phyloP scores from a whole-genome alignment of 2,113 vertebrate genomes.

The Sceloporus undulatus region DNA sequence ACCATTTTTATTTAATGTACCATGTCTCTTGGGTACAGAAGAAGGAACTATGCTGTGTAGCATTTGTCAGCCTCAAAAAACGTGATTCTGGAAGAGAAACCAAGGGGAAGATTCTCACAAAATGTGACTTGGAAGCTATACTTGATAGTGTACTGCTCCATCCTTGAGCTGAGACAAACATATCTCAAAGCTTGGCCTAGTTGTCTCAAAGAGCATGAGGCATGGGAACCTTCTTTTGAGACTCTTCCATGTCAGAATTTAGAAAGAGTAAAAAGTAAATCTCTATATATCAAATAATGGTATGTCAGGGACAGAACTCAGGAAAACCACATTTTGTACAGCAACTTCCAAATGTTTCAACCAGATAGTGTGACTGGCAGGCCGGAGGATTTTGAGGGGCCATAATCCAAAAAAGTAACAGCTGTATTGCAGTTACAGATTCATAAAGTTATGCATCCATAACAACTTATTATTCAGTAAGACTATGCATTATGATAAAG shows the following conservation, averaged over 20 bases:
- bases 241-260: not conserved
- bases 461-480: too few relatives aligned
- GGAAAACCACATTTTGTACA: not conserved
- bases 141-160: conserved; percentile 31
- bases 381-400: too few relatives aligned
- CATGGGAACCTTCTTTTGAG: not conserved
- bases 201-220: not conserved
- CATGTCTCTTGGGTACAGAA: conserved; percentile 48
- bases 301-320: not conserved
- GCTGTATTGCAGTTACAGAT: too few relatives aligned
- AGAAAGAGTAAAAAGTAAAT: not conserved
- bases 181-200: not conserved
- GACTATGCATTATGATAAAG: too few relatives aligned
- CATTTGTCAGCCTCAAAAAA: conserved; percentile 20
- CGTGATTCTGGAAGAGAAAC: conserved; percentile 35
- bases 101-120: conserved; percentile 15
- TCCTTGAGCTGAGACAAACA: not conserved
- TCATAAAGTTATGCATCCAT: too few relatives aligned
- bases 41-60: conserved; percentile 30
- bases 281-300: not conserved
- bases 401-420: too few relatives aligned
- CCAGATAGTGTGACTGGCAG: too few relatives aligned
- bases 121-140: not conserved
- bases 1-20: conserved; percentile 52
- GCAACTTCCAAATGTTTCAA: not conserved